Conservation (phyloP, 2,888 invertebrate genomes). For the Polydesmus complanatus region DNA sequence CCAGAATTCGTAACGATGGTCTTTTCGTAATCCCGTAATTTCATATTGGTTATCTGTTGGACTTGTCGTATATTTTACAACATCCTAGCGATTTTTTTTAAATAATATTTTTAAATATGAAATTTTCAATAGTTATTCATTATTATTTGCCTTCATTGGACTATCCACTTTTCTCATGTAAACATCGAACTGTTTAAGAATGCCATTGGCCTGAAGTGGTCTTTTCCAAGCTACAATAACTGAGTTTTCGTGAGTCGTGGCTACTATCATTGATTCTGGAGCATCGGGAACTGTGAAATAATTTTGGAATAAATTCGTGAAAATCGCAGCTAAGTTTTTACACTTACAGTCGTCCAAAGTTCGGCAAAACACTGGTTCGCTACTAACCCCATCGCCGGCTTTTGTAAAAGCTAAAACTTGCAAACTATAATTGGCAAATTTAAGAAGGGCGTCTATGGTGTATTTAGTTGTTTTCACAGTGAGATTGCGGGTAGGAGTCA, state of each 20-base stretch:
- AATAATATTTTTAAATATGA: too few relatives aligned
- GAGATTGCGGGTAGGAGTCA: not conserved
- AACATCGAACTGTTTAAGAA: slow-evolving; percentile 10
- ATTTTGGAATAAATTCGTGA: not conserved
- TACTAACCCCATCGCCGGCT: slow-evolving; percentile 35
- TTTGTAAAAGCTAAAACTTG: slow-evolving; percentile 35
- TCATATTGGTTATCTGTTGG: slow-evolving; percentile 41
- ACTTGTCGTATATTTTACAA: not conserved
- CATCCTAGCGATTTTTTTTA: not conserved
- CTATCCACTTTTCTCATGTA: slow-evolving; percentile 8
- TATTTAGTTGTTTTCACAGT: not conserved
- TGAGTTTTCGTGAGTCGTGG: slow-evolving; percentile 1
- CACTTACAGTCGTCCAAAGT: slow-evolving; percentile 34
- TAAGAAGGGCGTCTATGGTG: slow-evolving; percentile 24
- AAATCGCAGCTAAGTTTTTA: slow-evolving; percentile 10
- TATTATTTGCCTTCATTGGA: slow-evolving; percentile 11
- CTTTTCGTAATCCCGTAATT: slow-evolving; percentile 63
- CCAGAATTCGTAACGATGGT: slow-evolving; percentile 81
- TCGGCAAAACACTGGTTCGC: slow-evolving; percentile 30
- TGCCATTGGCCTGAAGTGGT: slow-evolving; percentile 12
- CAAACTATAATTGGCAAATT: slow-evolving; percentile 36
- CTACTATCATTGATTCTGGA: slow-evolving; percentile 7
- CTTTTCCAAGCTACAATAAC: slow-evolving; percentile 14
- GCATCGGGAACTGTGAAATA: slow-evolving; percentile 10
- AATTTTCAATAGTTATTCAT: too few relatives aligned